Percentiles rank a stretch among this genome's conserved stretches.
Conservation (phyloP, 1,140 invertebrate genomes). For the Drosophila parabipectinata region DNA sequence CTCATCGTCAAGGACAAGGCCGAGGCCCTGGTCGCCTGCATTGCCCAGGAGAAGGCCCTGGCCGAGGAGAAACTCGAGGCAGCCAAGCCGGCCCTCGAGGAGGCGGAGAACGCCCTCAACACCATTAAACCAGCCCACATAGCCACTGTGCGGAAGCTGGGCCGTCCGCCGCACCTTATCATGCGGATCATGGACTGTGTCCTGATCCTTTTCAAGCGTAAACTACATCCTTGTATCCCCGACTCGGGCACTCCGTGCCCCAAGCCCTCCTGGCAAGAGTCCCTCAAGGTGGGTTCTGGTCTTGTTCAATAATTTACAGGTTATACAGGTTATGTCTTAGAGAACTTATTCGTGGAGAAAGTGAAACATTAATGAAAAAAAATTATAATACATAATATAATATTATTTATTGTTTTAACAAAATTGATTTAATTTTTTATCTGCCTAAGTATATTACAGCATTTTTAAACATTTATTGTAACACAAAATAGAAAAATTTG, state of each 20-base stretch:
- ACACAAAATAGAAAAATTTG: no score
- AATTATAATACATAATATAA: no score
- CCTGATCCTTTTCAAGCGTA: slow-evolving; percentile 95
- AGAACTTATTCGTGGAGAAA: no score
- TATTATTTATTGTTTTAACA: no score
- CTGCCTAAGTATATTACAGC: no score
- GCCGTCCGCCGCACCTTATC: slow-evolving; percentile 97
- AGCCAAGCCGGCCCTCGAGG: slow-evolving; percentile 94
- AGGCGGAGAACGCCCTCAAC: slow-evolving; percentile 97
- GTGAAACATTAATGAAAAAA: no score
- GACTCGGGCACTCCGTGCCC: slow-evolving; percentile 93
- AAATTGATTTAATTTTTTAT: no score
- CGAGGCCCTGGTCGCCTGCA: slow-evolving; percentile 94
- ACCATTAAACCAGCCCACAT: slow-evolving; percentile 99
- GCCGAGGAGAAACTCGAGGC: slow-evolving; percentile 95
- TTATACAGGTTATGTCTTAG: not conserved
- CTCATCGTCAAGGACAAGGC: slow-evolving; percentile 98
- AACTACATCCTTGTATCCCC: slow-evolving; percentile 91
- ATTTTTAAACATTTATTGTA: no score
- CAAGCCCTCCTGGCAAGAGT: slow-evolving; percentile 97
- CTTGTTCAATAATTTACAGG: not conserved
- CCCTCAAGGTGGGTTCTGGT: slow-evolving; percentile 90
- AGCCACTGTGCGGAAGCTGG: slow-evolving; percentile 96
- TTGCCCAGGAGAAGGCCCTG: slow-evolving; percentile 95
- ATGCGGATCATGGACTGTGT: slow-evolving; percentile 99